Evolutionary conservation across 2,797 vertebrate genomes (phyloP), one percentile per base, ranked within the genome.

Genomic region (Hybognathus amarus): DNA sequence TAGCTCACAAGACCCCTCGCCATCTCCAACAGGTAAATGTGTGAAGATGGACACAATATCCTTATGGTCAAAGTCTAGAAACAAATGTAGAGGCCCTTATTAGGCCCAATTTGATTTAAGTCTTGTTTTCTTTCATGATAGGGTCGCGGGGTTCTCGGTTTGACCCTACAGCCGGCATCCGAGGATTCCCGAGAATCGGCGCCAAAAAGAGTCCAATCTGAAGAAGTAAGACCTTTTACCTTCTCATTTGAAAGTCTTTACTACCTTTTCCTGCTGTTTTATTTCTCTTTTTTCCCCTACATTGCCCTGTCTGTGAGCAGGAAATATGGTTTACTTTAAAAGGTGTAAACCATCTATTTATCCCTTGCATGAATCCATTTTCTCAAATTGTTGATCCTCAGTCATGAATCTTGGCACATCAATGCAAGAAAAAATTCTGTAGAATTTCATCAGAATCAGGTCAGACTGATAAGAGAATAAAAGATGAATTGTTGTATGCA

Each of bases 101-200:
- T 50, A 61, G 2, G 15, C 3, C 56, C 36, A 1, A 40, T 40
- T 59, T 6, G 1, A 79, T 79, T 20, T 33, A 12, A 80, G 18
- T 64, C 10, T 40, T 75, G 15, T 30, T 13, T 9, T 38, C 0
- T 30, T 18, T 4, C 54, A 40, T 70, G 36, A 10, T 87, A 97
- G 97, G 95, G 22, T 89, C 92, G 22, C 92, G 91, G 5, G 90
- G 24, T 0, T 88, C 94, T 13, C 95, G 96, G 33, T 98, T 98
- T 69, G 96, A 98, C 87, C 97, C 97, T n/a, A 98, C 97, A 0
- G 96, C 96, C 6, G 98, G 96, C 74, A 94, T 98, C 86, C 94
- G n/a, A 96, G 87, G 96, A 96, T n/a, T n/a, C n/a, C 88, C 93
- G 94, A 80, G 95, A 96, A 70, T n/a, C 94, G 93, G 42, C 93